Percentiles rank a stretch among this genome's conserved stretches.
phyloP scores from a whole-genome alignment of 2,888 invertebrate species.

The Drepana falcataria region DNA sequence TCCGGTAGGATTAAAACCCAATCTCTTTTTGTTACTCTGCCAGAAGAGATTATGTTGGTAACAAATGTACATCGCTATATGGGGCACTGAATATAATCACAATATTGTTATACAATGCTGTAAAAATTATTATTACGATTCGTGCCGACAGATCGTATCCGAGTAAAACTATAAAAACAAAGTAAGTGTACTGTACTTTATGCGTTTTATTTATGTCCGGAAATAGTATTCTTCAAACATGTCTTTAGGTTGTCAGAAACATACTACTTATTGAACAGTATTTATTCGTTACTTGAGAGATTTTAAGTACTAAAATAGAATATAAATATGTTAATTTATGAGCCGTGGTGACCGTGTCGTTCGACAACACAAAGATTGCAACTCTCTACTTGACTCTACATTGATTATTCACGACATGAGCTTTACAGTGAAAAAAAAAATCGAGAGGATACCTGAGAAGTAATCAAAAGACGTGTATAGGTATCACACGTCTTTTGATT shows the following conservation, averaged over 20 bases:
- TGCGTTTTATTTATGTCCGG: slow-evolving; percentile 12
- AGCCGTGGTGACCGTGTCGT: no score
- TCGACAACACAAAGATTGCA: no score
- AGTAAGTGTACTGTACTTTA: slow-evolving; percentile 17
- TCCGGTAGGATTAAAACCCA: slow-evolving; percentile 51
- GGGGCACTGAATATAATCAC: slow-evolving; percentile 28
- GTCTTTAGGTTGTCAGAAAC: background rate
- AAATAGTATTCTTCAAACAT: slow-evolving; percentile 2
- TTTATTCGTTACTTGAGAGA: no score
- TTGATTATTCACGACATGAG: no score
- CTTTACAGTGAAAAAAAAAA: no score
- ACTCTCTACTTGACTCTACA: no score
- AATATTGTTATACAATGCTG: slow-evolving; percentile 28
- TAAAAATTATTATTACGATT: slow-evolving; percentile 33
- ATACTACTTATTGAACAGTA: no score
- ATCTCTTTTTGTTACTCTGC: slow-evolving; percentile 55
- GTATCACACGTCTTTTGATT: no score
- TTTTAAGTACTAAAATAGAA: no score
- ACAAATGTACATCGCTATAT: slow-evolving; percentile 31
- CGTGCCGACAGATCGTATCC: slow-evolving; percentile 23
- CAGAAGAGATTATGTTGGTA: slow-evolving; percentile 47
- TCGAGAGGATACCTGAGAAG: no score
- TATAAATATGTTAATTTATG: no score
- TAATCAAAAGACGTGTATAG: no score
- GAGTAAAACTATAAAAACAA: slow-evolving; percentile 19